Conservation (phyloP, 2,113 vertebrate species). For the Cettia cetti region DNA sequence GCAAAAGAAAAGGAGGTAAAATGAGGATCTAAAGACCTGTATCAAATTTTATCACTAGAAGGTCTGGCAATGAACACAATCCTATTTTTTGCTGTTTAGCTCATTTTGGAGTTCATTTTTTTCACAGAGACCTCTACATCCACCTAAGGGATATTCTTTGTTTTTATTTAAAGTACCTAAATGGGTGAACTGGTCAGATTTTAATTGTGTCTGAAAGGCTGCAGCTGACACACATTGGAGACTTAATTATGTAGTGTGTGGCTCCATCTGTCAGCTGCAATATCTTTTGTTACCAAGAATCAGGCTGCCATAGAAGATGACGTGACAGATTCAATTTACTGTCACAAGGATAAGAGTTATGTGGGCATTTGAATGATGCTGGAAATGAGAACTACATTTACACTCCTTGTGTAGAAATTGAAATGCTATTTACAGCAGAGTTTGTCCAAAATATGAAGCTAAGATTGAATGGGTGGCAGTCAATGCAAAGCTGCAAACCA, state of each 20-base stretch:
- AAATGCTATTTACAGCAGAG: background rate
- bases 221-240: conserved; percentile 33
- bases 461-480: background rate
- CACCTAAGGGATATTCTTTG: background rate
- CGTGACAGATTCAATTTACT: conserved; percentile 33
- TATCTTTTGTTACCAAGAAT: conserved; percentile 54
- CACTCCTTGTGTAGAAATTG: background rate
- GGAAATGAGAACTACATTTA: conserved; percentile 7
- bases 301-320: conserved; percentile 44
- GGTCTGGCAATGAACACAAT: background rate
- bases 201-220: conserved; percentile 36
- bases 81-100: background rate
- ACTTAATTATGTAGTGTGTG: conserved; percentile 42
- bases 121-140: background rate
- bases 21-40: background rate
- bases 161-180: background rate
- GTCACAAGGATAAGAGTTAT: background rate
- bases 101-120: background rate
- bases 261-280: conserved; percentile 57
- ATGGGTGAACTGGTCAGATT: conserved; percentile 38
- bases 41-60: background rate
- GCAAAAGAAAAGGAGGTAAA: background rate
- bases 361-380: conserved; percentile 29
- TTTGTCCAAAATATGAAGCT: background rate
- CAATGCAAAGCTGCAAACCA: background rate